Evolutionary conservation across 2,888 invertebrate genomes (phyloP).

Genomic region (Willowsia nigromaculata): DNA sequence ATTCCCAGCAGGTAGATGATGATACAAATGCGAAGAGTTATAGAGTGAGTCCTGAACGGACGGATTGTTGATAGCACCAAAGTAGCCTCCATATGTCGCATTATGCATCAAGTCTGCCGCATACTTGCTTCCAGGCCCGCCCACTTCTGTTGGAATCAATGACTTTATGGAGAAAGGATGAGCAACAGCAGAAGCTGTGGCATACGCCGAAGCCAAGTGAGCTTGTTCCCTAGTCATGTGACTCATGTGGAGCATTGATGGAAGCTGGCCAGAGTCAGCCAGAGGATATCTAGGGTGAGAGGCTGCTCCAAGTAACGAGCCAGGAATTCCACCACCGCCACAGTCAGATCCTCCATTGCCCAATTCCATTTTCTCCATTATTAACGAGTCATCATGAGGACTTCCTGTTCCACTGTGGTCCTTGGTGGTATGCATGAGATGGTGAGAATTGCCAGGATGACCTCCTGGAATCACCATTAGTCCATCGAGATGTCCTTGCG

Average conservation of each 20-base stretch:
- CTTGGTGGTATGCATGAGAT: conserved; percentile 73
- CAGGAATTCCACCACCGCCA: conserved; percentile 55
- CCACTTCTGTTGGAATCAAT: conserved; percentile 88
- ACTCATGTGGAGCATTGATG: conserved; percentile 74
- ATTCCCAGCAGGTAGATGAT: conserved; percentile 76
- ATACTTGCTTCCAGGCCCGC: conserved; percentile 71
- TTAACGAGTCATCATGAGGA: conserved; percentile 72
- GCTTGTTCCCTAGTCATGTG: conserved; percentile 79
- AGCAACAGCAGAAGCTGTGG: conserved; percentile 58
- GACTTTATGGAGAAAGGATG: conserved; percentile 95
- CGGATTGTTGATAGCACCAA: conserved; percentile 76
- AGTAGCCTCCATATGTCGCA: conserved; percentile 73
- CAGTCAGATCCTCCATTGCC: conserved; percentile 75
- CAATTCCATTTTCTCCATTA: conserved; percentile 77
- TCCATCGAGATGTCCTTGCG: conserved; percentile 64
- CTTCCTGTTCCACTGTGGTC: conserved; percentile 72
- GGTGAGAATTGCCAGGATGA: conserved; percentile 67
- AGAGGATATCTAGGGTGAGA: conserved; percentile 68
- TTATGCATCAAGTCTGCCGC: conserved; percentile 75
- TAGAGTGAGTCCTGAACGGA: conserved; percentile 72
- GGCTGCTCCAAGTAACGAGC: conserved; percentile 40
- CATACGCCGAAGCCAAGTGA: conserved; percentile 78
- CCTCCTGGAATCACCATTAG: conserved; percentile 54
- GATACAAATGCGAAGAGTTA: conserved; percentile 74
- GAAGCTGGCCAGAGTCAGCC: conserved; percentile 74